A percentile compares a stretch with the other conserved stretches of the same genome.
Conservation (phyloP, 2,797 vertebrate genomes). For the Amblyraja radiata region DNA sequence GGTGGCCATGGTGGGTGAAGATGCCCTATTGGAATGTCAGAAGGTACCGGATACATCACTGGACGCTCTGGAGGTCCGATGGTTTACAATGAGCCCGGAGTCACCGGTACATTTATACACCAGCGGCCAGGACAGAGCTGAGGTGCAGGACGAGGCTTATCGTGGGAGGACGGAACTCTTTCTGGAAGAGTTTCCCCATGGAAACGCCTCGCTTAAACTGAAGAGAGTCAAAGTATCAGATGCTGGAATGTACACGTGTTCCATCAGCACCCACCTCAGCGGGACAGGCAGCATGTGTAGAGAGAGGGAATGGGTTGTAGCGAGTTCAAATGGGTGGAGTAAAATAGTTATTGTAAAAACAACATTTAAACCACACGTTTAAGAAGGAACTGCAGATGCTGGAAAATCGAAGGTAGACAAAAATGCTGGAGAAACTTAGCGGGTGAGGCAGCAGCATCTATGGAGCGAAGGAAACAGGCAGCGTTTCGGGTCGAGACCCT, state of each 20-base stretch:
- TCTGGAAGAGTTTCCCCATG: conserved; percentile 43
- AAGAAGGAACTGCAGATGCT: no score
- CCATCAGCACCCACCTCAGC: no score
- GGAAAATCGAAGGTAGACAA: no score
- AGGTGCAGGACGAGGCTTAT: conserved; percentile 46
- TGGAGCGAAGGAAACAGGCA: no score
- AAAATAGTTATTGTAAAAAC: no score
- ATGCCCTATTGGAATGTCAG: conserved; percentile 46
- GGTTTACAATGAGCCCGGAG: conserved; percentile 46
- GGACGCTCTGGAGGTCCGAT: conserved; percentile 49
- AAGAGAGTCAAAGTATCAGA: conserved; percentile 43
- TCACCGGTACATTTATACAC: conserved; percentile 49
- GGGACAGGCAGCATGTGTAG: no score
- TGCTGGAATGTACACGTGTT: conserved; percentile 48
- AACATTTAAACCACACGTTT: no score
- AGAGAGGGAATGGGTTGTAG: no score
- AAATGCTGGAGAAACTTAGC: no score
- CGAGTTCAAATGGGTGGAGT: no score
- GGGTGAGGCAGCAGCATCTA: no score
- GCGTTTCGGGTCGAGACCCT: no score
- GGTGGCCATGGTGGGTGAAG: conserved; percentile 44
- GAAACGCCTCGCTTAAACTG: conserved; percentile 46
- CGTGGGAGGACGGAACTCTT: conserved; percentile 48
- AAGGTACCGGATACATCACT: conserved; percentile 46
- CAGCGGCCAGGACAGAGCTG: conserved; percentile 43